Conservation (phyloP, 1,140 invertebrate species). For the Bombus ignitus region DNA sequence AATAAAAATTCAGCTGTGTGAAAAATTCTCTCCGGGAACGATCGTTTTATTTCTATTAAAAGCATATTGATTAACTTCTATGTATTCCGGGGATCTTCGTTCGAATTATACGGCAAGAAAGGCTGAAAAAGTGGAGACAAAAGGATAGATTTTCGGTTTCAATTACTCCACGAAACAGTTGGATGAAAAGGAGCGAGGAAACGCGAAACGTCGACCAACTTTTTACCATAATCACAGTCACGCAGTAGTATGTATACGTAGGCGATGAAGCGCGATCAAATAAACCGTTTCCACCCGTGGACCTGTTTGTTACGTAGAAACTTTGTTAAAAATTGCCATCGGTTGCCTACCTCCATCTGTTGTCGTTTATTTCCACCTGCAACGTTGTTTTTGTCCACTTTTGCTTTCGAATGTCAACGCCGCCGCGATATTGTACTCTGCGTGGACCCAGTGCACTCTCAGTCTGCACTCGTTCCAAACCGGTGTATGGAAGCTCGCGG, state of each 20-base stretch:
- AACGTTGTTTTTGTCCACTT: slow-evolving; percentile 8
- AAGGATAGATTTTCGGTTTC: neutral
- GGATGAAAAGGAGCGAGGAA: neutral
- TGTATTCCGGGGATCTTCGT: neutral
- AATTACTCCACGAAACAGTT: neutral
- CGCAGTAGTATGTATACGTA: neutral
- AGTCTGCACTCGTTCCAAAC: neutral
- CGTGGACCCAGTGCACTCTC: neutral
- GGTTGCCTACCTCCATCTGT: neutral
- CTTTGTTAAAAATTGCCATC: slow-evolving; percentile 30
- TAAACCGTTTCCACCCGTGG: slow-evolving; percentile 6
- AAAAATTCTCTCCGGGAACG: neutral
- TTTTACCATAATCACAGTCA: slow-evolving; percentile 20
- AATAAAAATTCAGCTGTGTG: neutral
- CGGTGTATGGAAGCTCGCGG: too few species aligned
- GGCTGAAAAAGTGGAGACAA: neutral
- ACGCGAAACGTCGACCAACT: neutral
- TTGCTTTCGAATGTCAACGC: slow-evolving; percentile 5
- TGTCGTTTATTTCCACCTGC: neutral
- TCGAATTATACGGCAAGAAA: neutral
- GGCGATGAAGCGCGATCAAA: slow-evolving; percentile 15
- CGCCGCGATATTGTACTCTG: neutral
- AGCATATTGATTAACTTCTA: neutral
- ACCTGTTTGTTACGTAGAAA: neutral
- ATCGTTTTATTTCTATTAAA: neutral